Evolutionary conservation across 2,113 vertebrate genomes (phyloP), one percentile per base, ranked within the genome.

Genomic region (Halichoeres trimaculatus): DNA sequence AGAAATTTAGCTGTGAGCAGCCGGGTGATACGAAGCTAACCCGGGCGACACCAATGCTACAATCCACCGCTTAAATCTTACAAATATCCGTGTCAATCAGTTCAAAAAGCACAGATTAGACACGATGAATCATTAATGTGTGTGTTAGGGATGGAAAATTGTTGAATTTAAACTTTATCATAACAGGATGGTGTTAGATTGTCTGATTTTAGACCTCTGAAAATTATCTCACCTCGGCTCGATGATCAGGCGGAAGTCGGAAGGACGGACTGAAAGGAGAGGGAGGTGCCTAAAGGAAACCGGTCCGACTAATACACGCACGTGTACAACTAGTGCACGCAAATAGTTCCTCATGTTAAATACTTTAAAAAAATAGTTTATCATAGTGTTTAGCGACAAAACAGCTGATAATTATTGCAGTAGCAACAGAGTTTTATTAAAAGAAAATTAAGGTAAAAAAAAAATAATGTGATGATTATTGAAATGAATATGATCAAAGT

Each of bases 201-300:
- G 58, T 19, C 10, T 2, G 38, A 70, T 54, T 9, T 30, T 11
- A 43, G 12, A 24, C 35, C 4, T 35, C 12, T 34, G 47, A 0
- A 19, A 67, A 58, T 16, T 19, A 38, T 87, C 90, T 91, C 84
- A 91, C 91, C 23, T 83, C 83, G 47, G 54, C 86, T 85, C 13
- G 26, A 11, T 19, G 62, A 9, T 68, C 89, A 85, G 84, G 72
- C 91, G 91, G 91, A 92, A 91, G 79, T 91, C 70, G 82, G 89
- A 92, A 92, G 88, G 91, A 92, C 83, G 54, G 85, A 82, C 2
- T 4, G 0, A 30, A 52, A 1, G 75, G 24, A 2, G 52, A 61
- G 90, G 23, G 55, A 77, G 75, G 40, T 82, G 89, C 85, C 86
- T 92, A 88, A 89, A 88, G 88, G 85, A 89, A 87, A 51, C 23